Evolutionary conservation across 2,113 vertebrate species (phyloP).

Genomic region (Chlorocebus sabaeus): DNA sequence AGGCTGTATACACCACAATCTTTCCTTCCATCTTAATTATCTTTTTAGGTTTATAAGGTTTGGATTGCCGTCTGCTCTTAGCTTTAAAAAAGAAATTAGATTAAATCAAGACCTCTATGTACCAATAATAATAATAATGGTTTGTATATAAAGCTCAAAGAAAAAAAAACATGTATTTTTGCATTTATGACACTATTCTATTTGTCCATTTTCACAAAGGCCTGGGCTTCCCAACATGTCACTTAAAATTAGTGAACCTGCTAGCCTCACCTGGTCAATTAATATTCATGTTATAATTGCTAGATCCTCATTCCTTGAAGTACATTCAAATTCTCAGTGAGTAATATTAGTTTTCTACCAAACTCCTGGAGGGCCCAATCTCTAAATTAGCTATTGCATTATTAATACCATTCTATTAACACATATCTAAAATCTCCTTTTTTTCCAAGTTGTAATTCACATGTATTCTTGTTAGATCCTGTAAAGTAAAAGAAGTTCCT

Average conservation of each 20-base stretch:
- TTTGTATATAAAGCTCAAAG: conserved; percentile 30
- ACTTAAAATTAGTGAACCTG: conserved; percentile 3
- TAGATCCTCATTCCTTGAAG: background rate
- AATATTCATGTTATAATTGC: background rate
- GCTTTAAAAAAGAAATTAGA: conserved; percentile 82
- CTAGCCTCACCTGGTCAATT: background rate
- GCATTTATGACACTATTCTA: background rate
- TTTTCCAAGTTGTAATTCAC: background rate
- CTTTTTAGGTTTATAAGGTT: conserved; percentile 99
- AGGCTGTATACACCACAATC: conserved; percentile 93
- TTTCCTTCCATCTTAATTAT: conserved; percentile 99
- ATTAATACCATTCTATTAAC: background rate
- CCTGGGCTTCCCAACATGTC: background rate
- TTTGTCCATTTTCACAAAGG: conserved; percentile 33
- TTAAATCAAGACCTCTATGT: conserved; percentile 24
- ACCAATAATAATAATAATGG: background rate
- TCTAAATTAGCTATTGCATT: conserved; percentile 25
- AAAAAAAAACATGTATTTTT: background rate
- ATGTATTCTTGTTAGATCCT: background rate
- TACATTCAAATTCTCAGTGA: background rate
- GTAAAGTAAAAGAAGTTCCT: background rate
- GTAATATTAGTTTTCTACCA: background rate
- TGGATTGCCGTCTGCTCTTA: conserved; percentile 97
- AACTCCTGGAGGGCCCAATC: background rate
- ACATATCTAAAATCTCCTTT: background rate